Percentiles rank a stretch among this genome's conserved stretches.
phyloP scores from a whole-genome alignment of 2,888 invertebrate genomes.

The Phorcus lineatus region DNA sequence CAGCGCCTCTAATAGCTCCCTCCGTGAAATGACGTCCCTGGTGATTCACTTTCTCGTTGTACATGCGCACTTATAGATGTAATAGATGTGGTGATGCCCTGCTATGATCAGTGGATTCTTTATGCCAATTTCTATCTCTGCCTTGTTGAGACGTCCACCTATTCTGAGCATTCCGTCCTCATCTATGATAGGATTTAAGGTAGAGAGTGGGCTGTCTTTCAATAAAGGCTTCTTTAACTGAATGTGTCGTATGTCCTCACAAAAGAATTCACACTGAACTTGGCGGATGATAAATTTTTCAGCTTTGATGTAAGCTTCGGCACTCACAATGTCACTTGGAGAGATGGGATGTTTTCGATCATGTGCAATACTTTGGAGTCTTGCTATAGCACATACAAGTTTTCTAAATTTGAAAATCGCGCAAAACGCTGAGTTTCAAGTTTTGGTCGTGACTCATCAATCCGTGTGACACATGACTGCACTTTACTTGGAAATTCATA shows the following conservation, averaged over 20 bases:
- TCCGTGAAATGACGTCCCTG: slow-evolving; percentile 20
- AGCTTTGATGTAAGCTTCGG: background rate
- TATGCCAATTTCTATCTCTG: background rate
- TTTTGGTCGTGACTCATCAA: too few relatives aligned
- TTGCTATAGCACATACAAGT: too few relatives aligned
- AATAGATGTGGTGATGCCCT: background rate
- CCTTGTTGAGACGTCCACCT: slow-evolving; percentile 31
- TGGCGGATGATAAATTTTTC: slow-evolving; percentile 30
- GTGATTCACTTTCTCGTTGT: background rate
- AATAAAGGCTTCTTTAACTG: background rate
- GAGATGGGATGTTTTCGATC: too few relatives aligned
- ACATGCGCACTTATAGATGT: background rate
- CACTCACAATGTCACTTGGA: too few relatives aligned
- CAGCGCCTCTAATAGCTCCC: slow-evolving; percentile 4
- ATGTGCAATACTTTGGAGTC: too few relatives aligned
- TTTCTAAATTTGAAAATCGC: too few relatives aligned
- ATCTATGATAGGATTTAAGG: slow-evolving; percentile 35
- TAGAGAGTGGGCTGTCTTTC: slow-evolving; percentile 21
- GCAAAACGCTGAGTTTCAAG: too few relatives aligned
- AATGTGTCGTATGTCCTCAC: background rate
- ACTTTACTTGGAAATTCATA: too few relatives aligned
- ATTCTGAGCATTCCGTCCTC: slow-evolving; percentile 35
- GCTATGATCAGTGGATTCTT: slow-evolving; percentile 15
- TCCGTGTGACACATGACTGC: too few relatives aligned
- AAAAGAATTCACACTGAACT: background rate